phyloP scores from a whole-genome alignment of 2,113 vertebrate species.

The Ophiodon elongatus region DNA sequence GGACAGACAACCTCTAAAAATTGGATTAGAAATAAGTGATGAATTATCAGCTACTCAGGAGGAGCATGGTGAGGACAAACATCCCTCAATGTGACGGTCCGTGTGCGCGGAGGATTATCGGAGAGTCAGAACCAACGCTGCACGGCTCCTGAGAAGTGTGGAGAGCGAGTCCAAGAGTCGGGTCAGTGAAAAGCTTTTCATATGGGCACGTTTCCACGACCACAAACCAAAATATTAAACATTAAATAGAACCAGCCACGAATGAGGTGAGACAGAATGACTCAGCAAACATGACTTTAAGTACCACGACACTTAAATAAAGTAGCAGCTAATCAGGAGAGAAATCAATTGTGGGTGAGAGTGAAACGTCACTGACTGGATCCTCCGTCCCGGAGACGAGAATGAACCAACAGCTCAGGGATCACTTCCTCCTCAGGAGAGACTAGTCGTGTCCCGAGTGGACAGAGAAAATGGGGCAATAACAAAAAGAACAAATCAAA shows the following conservation, averaged over 20 bases:
- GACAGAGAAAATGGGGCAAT: not conserved
- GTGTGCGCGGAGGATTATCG: not conserved
- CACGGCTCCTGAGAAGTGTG: not conserved
- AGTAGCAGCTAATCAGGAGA: not conserved
- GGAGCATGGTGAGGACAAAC: not conserved
- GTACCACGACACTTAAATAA: not conserved
- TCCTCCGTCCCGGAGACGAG: not conserved
- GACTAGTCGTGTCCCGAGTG: not conserved
- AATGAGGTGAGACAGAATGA: not conserved
- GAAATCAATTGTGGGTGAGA: slow-evolving; percentile 3
- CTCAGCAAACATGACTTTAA: not conserved
- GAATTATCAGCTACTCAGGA: slow-evolving; percentile 2
- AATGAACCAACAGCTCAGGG: not conserved
- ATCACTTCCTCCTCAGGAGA: not conserved
- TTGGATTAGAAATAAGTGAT: not conserved
- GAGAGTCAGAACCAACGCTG: not conserved
- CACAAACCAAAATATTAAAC: not conserved
- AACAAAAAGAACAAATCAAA: not conserved
- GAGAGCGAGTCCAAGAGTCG: not conserved
- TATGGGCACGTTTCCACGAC: not conserved
- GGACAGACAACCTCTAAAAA: not conserved
- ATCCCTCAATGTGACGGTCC: not conserved
- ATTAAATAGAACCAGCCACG: not conserved
- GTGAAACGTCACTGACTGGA: not conserved
- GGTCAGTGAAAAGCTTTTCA: not conserved